Percentiles rank a stretch among this genome's conserved stretches.
Conservation (phyloP, 1,140 invertebrate species). For the Neodiprion fabricii region DNA sequence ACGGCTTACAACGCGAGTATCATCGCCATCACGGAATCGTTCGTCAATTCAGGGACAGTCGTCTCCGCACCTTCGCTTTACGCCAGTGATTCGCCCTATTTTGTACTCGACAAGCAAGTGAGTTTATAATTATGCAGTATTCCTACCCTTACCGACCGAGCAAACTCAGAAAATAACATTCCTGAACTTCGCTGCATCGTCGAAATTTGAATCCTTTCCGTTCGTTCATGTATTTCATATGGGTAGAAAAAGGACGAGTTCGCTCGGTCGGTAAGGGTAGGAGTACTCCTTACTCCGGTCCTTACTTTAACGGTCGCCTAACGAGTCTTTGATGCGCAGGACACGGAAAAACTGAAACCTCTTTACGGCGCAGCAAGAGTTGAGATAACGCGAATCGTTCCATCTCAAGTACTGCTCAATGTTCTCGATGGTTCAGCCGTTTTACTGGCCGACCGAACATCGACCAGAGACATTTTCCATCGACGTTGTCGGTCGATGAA, state of each 20-base stretch:
- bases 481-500: background rate
- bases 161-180: too few relatives aligned
- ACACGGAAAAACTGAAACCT: background rate
- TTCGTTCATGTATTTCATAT: too few relatives aligned
- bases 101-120: background rate
- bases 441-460: background rate
- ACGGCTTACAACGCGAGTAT: slow-evolving; percentile 6
- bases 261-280: too few relatives aligned
- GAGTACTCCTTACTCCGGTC: too few relatives aligned
- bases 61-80: background rate
- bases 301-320: too few relatives aligned
- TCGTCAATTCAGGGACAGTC: background rate
- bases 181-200: too few relatives aligned
- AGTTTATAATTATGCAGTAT: background rate
- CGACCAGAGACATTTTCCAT: slow-evolving; percentile 3
- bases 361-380: background rate
- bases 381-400: background rate
- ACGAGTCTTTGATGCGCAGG: background rate
- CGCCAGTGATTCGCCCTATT: background rate
- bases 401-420: background rate
- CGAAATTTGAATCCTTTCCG: too few relatives aligned
- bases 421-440: background rate
- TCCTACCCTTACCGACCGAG: background rate
- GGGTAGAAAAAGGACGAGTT: too few relatives aligned
- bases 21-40: background rate